Base-by-base conservation (phyloP, 1,140 invertebrate species). In the Delia radicum region DNA sequence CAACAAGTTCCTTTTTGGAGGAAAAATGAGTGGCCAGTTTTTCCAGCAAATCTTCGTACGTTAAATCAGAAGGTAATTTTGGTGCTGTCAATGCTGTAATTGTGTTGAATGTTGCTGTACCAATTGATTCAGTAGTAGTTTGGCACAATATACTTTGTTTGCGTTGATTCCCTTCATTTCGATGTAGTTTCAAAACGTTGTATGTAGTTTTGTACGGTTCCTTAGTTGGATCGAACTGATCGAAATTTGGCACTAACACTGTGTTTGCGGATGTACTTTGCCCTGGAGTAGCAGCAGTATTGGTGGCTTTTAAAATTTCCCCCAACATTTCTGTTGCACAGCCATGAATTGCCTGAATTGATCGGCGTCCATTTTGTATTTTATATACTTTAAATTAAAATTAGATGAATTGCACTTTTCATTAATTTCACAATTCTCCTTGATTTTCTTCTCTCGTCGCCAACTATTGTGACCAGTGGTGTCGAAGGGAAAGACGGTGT, bases 71-170 rank as follows among this genome's bases (percentile, higher is more conserved):
- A 1, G 26, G 1, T 6, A 13, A 31, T 69, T 31, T 69, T n/a
- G 65, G 65, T 31, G 65, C 65, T 7, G 26, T n/a, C 15, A 69
- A 69, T 28, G 65, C 65, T 29, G 29, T 33, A 8, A 69, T 26
- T 31, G 31, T 31, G 27, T 31, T 69, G 65, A 31, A 69, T 3
- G n/a, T 29, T 15, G 12, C n/a, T 69, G 15, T 13, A 2, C 65
- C 65, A 31, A 69, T 69, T 69, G 65, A 69, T 69, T 69, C 26
- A 69, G 13, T 13, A 69, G 29, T 1, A 69, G 28, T 33, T 69
- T 29, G 1, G 10, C 6, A n/a, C 65, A 69, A 31, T 31, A 69
- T 10, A 31, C 29, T 18, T 33, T 69, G 8, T 69, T 33, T 8
- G 3, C n/a, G 29, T 8, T 8, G 18, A 69, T 69, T 1, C 26